Evolutionary conservation across 1,140 invertebrate genomes (phyloP).

Genomic region (Drosophila micromelanica): DNA sequence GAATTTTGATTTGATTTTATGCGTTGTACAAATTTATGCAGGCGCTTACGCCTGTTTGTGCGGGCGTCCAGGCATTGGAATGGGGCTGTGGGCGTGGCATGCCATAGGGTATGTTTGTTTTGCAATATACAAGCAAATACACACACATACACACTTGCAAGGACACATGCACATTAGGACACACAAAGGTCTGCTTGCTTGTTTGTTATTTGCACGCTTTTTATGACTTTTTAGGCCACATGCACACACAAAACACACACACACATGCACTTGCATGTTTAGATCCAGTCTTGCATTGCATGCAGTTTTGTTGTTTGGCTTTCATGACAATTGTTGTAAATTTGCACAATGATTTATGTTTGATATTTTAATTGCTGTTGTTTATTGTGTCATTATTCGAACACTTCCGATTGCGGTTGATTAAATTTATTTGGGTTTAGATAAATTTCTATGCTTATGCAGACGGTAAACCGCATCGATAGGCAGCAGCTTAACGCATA

Average conservation of each 20-base stretch:
- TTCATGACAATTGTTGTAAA: constrained; percentile 72
- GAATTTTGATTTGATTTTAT: constrained; percentile 83
- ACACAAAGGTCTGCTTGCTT: constrained; percentile 30
- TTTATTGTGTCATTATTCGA: constrained; percentile 83
- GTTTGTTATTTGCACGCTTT: constrained; percentile 68
- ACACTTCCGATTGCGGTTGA: constrained; percentile 81
- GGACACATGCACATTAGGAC: constrained; percentile 13
- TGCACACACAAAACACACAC: constrained; percentile 21
- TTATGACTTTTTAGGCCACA: constrained; percentile 66
- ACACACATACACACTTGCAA: constrained; percentile 25
- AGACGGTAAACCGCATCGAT: constrained; percentile 62
- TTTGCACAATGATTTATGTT: constrained; percentile 81
- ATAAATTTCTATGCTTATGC: constrained; percentile 56
- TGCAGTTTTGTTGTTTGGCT: constrained; percentile 57
- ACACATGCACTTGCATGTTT: constrained; percentile 46
- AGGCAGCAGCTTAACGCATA: constrained; percentile 59
- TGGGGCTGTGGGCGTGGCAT: constrained; percentile 24
- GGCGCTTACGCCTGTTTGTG: constrained; percentile 57
- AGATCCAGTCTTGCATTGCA: constrained; percentile 60
- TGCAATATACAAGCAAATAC: constrained; percentile 42
- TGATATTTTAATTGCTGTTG: constrained; percentile 83
- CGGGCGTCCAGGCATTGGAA: neutral
- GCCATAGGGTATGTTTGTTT: constrained; percentile 51
- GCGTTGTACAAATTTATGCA: constrained; percentile 80
- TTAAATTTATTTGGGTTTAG: constrained; percentile 79